Evolutionary conservation across 2,888 invertebrate genomes (phyloP).

Genomic region (Synanthedon formicaeformis): DNA sequence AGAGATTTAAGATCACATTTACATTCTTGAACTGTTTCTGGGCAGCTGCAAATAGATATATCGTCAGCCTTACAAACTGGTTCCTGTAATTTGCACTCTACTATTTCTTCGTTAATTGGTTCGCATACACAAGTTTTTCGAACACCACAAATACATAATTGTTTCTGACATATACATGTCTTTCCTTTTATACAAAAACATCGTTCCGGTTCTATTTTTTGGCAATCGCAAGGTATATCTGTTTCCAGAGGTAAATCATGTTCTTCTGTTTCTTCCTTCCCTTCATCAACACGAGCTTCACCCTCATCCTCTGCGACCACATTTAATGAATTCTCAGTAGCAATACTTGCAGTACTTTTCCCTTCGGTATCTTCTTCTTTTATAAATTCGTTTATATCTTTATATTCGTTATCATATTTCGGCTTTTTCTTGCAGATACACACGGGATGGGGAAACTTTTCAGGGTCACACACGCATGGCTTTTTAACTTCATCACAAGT

Average conservation of each 20-base stretch:
- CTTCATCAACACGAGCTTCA: neutral
- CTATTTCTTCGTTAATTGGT: conserved; percentile 11
- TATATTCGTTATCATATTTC: conserved; percentile 2
- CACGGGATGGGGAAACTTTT: conserved; percentile 35
- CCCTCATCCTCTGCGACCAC: conserved; percentile 7
- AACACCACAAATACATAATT: conserved; percentile 37
- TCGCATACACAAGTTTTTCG: conserved; percentile 40
- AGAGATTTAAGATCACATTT: conserved; percentile 22
- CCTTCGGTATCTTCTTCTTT: conserved; percentile 7
- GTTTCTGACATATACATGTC: conserved; percentile 31
- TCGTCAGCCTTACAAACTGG: conserved; percentile 25
- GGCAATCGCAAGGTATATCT: conserved; percentile 35
- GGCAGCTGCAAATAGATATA: conserved; percentile 37
- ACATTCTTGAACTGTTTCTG: conserved; percentile 21
- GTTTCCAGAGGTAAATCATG: neutral
- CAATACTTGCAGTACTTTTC: too few relatives aligned
- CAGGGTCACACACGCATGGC: conserved; percentile 43
- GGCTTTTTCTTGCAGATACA: conserved; percentile 44
- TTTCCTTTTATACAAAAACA: conserved; percentile 40
- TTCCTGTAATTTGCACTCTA: conserved; percentile 6
- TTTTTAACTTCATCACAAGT: conserved; percentile 39
- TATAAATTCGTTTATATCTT: conserved; percentile 4
- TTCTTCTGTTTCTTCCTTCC: neutral
- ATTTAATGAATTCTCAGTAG: too few relatives aligned
- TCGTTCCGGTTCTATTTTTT: conserved; percentile 24